Percentiles rank a stretch among this genome's conserved stretches.
phyloP scores from a whole-genome alignment of 2,888 invertebrate genomes.

The Andrena bicolor region DNA sequence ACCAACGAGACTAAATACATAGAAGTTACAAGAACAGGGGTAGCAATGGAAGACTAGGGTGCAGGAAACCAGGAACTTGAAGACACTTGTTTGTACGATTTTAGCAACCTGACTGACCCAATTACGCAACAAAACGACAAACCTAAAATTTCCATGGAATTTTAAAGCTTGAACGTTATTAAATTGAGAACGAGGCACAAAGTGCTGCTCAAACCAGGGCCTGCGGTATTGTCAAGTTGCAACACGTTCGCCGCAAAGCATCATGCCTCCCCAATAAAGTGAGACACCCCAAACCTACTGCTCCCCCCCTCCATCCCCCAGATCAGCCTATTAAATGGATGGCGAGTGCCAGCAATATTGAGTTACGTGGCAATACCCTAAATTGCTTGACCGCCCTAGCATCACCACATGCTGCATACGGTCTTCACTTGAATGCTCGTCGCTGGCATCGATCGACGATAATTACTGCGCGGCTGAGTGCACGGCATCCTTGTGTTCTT shows the following conservation, averaged over 20 bases:
- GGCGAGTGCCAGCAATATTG: conserved; percentile 77
- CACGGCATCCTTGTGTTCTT: conserved; percentile 38
- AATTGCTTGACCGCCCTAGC: conserved; percentile 72
- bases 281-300: conserved; percentile 49
- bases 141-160: background rate
- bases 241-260: conserved; percentile 46
- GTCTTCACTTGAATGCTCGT: conserved; percentile 50
- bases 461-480: conserved; percentile 60
- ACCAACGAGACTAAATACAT: no score
- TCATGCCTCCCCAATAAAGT: conserved; percentile 37
- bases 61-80: no score
- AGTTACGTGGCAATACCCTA: conserved; percentile 77
- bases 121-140: background rate
- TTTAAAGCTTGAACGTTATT: background rate
- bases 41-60: no score
- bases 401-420: conserved; percentile 53
- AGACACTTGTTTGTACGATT: no score
- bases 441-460: conserved; percentile 66
- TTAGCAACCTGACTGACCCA: no score
- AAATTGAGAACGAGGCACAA: background rate
- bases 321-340: conserved; percentile 77
- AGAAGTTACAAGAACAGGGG: no score
- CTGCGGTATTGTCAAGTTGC: conserved; percentile 41
- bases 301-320: conserved; percentile 35
- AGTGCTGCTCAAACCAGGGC: conserved; percentile 18